These are phyloP conservation scores for Brachypalpus laphriformis DNA, from an alignment of 2,888 invertebrate genomes.

Conservation along the genomic window DNA sequence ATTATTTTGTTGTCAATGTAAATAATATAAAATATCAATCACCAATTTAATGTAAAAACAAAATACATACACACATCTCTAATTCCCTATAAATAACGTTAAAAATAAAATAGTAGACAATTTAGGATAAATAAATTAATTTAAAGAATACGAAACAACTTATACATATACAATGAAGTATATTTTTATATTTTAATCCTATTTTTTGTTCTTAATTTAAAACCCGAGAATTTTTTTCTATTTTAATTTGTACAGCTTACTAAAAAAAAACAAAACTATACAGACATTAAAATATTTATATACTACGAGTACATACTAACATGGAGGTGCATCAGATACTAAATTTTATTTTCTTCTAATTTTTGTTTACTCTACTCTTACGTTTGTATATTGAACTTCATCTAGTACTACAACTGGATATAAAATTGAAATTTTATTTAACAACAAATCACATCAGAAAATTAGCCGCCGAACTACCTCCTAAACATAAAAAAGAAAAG, in stretches of 20 bases:
- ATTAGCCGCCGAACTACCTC: slow-evolving; percentile 73
- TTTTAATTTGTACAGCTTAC: slow-evolving; percentile 39
- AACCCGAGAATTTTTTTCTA: neutral
- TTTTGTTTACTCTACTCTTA: neutral
- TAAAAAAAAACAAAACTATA: slow-evolving; percentile 23
- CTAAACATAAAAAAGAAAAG: slow-evolving; percentile 39
- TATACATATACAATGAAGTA: slow-evolving; percentile 30
- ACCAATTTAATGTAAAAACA: slow-evolving; percentile 23
- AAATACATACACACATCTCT: slow-evolving; percentile 43
- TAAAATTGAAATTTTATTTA: slow-evolving; percentile 27
- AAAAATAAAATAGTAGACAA: slow-evolving; percentile 54
- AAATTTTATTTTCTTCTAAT: slow-evolving; percentile 21
- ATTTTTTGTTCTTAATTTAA: slow-evolving; percentile 13
- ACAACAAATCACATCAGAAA: slow-evolving; percentile 59
- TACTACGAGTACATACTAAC: slow-evolving; percentile 59
- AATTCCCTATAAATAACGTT: slow-evolving; percentile 17
- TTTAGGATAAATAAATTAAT: slow-evolving; percentile 42
- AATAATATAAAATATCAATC: slow-evolving; percentile 29
- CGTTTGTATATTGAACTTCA: slow-evolving; percentile 25
- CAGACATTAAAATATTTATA: slow-evolving; percentile 34
- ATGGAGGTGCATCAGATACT: slow-evolving; percentile 71
- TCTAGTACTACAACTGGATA: slow-evolving; percentile 16
- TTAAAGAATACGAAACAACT: slow-evolving; percentile 1
- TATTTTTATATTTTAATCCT: slow-evolving; percentile 52
- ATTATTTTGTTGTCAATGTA: slow-evolving; percentile 41